These are phyloP conservation scores for Yponomeuta evonymella DNA, from an alignment of 2,888 invertebrate genomes.

Conservation along the genomic window DNA sequence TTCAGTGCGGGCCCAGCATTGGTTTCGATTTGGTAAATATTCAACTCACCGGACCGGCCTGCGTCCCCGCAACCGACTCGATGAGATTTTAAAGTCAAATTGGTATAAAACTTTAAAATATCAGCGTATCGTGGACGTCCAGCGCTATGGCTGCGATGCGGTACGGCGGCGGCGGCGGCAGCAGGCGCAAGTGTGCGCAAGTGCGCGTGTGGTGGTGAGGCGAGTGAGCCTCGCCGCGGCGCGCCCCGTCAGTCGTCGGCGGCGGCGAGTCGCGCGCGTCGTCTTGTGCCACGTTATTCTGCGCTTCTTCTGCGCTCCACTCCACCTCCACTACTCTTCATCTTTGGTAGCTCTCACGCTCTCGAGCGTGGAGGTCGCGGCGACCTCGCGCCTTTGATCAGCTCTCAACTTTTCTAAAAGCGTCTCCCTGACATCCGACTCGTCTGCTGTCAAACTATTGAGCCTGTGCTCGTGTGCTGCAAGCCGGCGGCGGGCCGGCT, in stretches of 20 bases:
- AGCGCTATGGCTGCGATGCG: slow-evolving; percentile 31
- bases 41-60: slow-evolving; percentile 44
- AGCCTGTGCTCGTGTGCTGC: slow-evolving; percentile 50
- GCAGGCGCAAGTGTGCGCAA: slow-evolving; percentile 50
- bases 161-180: slow-evolving; percentile 30
- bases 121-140: slow-evolving; percentile 49
- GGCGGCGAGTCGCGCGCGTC: slow-evolving; percentile 72
- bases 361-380: slow-evolving; percentile 64
- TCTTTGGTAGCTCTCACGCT: slow-evolving; percentile 65
- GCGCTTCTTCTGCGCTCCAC: slow-evolving; percentile 48
- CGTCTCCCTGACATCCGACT: slow-evolving; percentile 31
- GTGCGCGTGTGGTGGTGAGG: slow-evolving; percentile 63
- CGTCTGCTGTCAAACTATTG: slow-evolving; percentile 48
- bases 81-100: slow-evolving; percentile 71
- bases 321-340: slow-evolving; percentile 54
- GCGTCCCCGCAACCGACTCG: slow-evolving; percentile 46
- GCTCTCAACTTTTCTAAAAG: slow-evolving; percentile 49
- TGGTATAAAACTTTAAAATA: slow-evolving; percentile 67
- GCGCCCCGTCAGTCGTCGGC: slow-evolving; percentile 73
- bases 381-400: slow-evolving; percentile 49
- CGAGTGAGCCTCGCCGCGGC: slow-evolving; percentile 54
- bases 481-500: slow-evolving; percentile 55
- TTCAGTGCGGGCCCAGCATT: slow-evolving; percentile 41
- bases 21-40: slow-evolving; percentile 53
- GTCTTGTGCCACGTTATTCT: slow-evolving; percentile 54